phyloP scores from a whole-genome alignment of 1,140 invertebrate genomes.

The Triops cancriformis region DNA sequence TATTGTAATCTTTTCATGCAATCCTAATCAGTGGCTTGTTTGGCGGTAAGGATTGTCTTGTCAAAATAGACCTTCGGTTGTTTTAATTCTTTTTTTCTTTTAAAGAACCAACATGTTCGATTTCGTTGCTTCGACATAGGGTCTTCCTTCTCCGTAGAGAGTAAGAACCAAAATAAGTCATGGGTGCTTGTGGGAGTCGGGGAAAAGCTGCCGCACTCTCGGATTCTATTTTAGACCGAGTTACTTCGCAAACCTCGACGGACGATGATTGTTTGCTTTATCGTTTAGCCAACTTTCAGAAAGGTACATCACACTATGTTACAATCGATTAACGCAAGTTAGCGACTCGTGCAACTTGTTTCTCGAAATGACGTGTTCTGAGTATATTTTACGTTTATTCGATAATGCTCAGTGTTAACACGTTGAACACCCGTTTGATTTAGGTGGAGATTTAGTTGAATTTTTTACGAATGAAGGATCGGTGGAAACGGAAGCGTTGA shows the following conservation, averaged over 20 bases:
- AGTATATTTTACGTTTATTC: background rate
- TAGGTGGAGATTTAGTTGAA: constrained; percentile 46
- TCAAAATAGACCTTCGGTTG: no score
- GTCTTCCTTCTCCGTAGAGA: background rate
- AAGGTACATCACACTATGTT: constrained; percentile 38
- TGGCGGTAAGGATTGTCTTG: no score
- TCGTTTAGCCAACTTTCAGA: constrained; percentile 79
- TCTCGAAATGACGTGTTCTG: no score
- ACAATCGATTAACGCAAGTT: background rate
- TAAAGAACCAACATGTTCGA: no score
- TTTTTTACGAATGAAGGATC: constrained; percentile 64
- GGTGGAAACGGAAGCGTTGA: constrained; percentile 66
- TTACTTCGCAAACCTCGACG: constrained; percentile 62
- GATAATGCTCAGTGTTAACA: background rate
- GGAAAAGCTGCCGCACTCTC: constrained; percentile 39
- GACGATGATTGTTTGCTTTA: constrained; percentile 79
- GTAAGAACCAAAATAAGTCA: constrained; percentile 22
- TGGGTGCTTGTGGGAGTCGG: constrained; percentile 33
- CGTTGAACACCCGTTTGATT: background rate
- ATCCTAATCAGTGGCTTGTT: no score
- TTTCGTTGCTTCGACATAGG: background rate
- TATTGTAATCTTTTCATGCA: no score
- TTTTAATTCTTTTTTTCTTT: no score
- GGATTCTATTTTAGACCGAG: constrained; percentile 71
- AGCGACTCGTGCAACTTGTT: no score